phyloP scores from a whole-genome alignment of 1,140 invertebrate genomes.

The Dendroctonus ponderosae region DNA sequence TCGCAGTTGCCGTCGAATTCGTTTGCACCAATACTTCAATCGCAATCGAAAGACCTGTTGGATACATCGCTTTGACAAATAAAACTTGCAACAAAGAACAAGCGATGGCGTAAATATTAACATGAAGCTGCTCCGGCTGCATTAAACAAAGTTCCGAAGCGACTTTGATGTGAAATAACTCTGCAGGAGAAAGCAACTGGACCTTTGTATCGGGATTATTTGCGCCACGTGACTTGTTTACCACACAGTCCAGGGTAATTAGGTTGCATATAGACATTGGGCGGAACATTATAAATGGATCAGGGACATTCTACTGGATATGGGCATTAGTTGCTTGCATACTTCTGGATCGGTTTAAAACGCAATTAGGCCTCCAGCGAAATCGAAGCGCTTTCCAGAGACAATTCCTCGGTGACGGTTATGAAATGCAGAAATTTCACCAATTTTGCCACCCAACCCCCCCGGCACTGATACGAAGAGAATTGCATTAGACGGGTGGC shows the following conservation, averaged over 20 bases:
- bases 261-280: conserved; percentile 8
- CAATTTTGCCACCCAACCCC: neutral
- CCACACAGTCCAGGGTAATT: conserved; percentile 10
- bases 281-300: neutral
- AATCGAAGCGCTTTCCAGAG: too few relatives aligned
- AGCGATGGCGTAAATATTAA: too few relatives aligned
- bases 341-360: too few relatives aligned
- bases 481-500: conserved; percentile 10
- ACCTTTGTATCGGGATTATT: conserved; percentile 19
- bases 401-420: neutral
- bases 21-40: too few relatives aligned
- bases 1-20: too few relatives aligned
- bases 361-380: too few relatives aligned
- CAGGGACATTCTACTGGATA: neutral
- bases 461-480: conserved; percentile 9
- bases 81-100: too few relatives aligned
- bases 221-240: conserved; percentile 18
- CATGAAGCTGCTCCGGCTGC: too few relatives aligned
- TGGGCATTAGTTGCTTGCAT: too few relatives aligned
- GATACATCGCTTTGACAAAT: too few relatives aligned
- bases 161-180: conserved; percentile 17
- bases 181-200: conserved; percentile 3
- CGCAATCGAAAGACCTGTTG: too few relatives aligned
- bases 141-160: neutral
- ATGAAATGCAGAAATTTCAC: neutral